These are phyloP conservation scores for Eulemur albifrons DNA, from an alignment of 2,797 vertebrate genomes.

Conservation along the genomic window DNA sequence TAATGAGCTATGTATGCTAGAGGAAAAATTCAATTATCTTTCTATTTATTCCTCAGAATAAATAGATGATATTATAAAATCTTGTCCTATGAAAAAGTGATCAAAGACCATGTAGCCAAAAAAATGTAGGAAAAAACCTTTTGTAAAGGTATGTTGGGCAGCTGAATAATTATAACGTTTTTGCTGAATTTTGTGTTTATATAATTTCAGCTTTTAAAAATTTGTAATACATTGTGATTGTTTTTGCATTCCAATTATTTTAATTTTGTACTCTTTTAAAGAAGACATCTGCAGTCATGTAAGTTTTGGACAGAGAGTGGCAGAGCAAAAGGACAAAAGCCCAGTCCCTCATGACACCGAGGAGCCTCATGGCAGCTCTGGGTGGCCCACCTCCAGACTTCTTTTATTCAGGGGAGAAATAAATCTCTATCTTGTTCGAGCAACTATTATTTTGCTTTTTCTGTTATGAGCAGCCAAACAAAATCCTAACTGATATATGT, in stretches of 20 bases:
- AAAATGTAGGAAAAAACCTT: neutral
- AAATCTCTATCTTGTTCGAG: constrained; percentile 32
- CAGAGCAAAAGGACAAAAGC: neutral
- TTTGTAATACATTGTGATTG: neutral
- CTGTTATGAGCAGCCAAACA: constrained; percentile 22
- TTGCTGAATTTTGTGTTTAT: neutral
- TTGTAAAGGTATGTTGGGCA: neutral
- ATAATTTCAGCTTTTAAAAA: constrained; percentile 40
- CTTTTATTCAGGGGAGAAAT: neutral
- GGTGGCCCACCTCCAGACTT: neutral
- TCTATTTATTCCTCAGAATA: constrained; percentile 28
- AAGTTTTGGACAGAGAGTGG: neutral
- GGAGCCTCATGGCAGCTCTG: neutral
- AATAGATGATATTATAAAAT: neutral
- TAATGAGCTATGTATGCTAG: constrained; percentile 3
- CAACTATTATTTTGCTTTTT: constrained; percentile 8
- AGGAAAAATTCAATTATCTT: constrained; percentile 34
- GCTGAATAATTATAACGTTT: neutral
- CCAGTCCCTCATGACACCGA: neutral
- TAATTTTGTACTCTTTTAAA: constrained; percentile 22
- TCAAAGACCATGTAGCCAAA: neutral
- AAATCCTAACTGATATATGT: constrained; percentile 33
- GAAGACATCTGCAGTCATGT: neutral
- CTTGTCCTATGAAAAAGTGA: neutral
- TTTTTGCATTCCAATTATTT: neutral